phyloP scores from a whole-genome alignment of 1,140 invertebrate genomes.

The Popillia japonica region DNA sequence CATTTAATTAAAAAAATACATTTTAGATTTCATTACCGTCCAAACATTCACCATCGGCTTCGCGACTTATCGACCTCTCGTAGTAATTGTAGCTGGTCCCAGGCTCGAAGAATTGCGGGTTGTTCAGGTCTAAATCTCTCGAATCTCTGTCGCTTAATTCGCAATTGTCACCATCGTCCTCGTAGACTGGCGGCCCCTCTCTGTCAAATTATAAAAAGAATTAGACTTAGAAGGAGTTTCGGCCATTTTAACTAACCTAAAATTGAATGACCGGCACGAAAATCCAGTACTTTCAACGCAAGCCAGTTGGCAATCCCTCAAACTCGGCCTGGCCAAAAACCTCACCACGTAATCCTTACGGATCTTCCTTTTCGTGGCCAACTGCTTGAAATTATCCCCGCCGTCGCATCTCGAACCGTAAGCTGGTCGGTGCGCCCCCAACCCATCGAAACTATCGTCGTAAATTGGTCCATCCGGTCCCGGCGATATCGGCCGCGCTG shows the following conservation, averaged over 20 bases:
- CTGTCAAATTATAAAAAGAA: conserved; percentile 54
- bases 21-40: conserved; percentile 69
- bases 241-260: conserved; percentile 63
- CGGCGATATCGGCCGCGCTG: conserved; percentile 54
- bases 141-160: conserved; percentile 88
- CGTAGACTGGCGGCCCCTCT: conserved; percentile 67
- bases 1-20: background rate
- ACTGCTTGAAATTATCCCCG: conserved; percentile 80
- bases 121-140: conserved; percentile 82
- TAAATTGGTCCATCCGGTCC: conserved; percentile 59
- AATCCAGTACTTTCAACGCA: conserved; percentile 85
- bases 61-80: conserved; percentile 76
- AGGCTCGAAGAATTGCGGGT: conserved; percentile 84
- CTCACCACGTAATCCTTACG: conserved; percentile 80
- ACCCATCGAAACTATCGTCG: conserved; percentile 46
- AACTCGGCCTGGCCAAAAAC: conserved; percentile 74
- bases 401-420: conserved; percentile 74
- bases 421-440: conserved; percentile 52
- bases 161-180: conserved; percentile 81
- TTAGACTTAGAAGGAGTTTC: background rate
- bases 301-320: conserved; percentile 82
- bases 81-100: conserved; percentile 88
- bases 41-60: conserved; percentile 79
- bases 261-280: conserved; percentile 89
- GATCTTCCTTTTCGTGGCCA: conserved; percentile 77